phyloP scores from a whole-genome alignment of 2,797 vertebrate species.

The Channallabes apus region DNA sequence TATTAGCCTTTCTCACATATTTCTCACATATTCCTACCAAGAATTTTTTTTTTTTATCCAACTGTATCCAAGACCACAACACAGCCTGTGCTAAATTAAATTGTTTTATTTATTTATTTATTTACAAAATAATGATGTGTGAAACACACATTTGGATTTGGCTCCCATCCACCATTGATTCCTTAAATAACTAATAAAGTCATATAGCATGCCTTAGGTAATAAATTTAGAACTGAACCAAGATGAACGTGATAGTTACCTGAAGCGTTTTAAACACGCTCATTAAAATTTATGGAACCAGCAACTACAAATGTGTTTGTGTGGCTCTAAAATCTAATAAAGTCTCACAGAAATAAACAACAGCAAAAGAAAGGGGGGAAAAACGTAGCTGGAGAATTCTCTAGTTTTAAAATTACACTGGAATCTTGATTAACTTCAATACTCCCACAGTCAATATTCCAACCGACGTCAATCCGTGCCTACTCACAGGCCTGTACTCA shows the following conservation, averaged over 20 bases:
- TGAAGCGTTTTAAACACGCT: conserved; percentile 37
- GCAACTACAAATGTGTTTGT: conserved; percentile 42
- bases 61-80: background rate
- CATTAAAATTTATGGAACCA: conserved; percentile 37
- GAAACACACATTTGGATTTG: conserved; percentile 10
- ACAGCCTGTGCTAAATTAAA: background rate
- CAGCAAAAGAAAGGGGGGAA: background rate
- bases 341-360: conserved; percentile 37
- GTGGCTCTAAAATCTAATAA: conserved; percentile 43
- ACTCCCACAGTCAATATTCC: conserved; percentile 52
- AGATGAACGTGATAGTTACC: background rate
- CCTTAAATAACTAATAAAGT: conserved; percentile 17
- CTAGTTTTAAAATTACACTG: conserved; percentile 47
- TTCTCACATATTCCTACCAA: background rate
- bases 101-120: too few species aligned
- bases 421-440: conserved; percentile 49
- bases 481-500: conserved; percentile 47
- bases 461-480: conserved; percentile 50
- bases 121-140: background rate
- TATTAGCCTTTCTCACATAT: background rate
- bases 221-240: conserved; percentile 16
- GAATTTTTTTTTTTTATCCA: background rate
- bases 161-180: conserved; percentile 8
- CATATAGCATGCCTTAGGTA: conserved; percentile 10
- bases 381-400: conserved; percentile 36